Evolutionary conservation across 2,888 invertebrate genomes (phyloP).

Genomic region (Drosophila pseudotakahashii): DNA sequence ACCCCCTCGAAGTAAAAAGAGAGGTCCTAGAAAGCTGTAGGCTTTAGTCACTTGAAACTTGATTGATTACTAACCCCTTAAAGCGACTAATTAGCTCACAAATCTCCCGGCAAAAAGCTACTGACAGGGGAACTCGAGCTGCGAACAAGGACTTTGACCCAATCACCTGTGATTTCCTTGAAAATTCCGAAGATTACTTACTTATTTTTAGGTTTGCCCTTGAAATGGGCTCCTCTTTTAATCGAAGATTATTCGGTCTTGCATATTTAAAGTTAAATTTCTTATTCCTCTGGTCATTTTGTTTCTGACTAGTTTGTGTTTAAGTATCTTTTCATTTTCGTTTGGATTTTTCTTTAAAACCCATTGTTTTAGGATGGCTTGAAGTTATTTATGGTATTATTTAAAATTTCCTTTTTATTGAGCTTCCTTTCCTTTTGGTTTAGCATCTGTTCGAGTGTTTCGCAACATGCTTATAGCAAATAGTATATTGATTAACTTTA

Average conservation of each 20-base stretch:
- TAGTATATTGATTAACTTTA: neutral
- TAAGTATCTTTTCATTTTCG: neutral
- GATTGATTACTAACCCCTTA: slow-evolving; percentile 18
- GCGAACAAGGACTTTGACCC: slow-evolving; percentile 6
- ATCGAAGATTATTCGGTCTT: neutral
- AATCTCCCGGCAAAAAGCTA: slow-evolving; percentile 5
- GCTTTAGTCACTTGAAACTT: slow-evolving; percentile 25
- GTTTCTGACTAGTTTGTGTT: neutral
- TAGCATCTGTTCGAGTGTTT: slow-evolving; percentile 18
- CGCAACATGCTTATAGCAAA: slow-evolving; percentile 5
- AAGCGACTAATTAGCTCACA: slow-evolving; percentile 30
- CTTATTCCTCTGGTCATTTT: neutral
- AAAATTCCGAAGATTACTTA: neutral
- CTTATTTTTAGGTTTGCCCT: neutral
- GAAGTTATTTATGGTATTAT: neutral
- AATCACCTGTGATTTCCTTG: neutral
- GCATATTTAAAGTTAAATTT: neutral
- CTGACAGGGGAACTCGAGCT: slow-evolving; percentile 7
- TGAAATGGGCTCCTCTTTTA: neutral
- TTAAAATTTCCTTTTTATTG: neutral
- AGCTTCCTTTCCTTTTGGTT: neutral
- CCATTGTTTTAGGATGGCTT: neutral
- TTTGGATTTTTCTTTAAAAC: neutral
- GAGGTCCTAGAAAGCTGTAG: slow-evolving; percentile 8
- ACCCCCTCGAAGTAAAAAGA: slow-evolving; percentile 4